Percentiles rank a stretch among this genome's conserved stretches.
Conservation (phyloP, 2,888 invertebrate species). For the Agonopterix arenella region DNA sequence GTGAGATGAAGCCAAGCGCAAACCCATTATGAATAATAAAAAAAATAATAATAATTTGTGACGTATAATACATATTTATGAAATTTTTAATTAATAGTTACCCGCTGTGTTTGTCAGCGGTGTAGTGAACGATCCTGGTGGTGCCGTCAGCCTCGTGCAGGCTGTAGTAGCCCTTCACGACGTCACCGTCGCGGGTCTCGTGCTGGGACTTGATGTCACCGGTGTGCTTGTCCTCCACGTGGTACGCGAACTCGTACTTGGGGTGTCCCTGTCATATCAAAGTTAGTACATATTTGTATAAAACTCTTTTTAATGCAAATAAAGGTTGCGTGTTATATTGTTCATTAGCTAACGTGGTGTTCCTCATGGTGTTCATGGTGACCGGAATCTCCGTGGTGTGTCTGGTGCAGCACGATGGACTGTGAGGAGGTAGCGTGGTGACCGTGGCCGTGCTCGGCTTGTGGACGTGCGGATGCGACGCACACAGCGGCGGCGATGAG, state of each 20-base stretch:
- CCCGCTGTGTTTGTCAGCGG: constrained; percentile 68
- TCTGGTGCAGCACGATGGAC: constrained; percentile 34
- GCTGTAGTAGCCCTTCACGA: constrained; percentile 73
- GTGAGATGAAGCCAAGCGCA: no score
- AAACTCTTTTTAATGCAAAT: no score
- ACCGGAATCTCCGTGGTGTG: constrained; percentile 13
- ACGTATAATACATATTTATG: no score
- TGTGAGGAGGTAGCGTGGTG: constrained; percentile 24
- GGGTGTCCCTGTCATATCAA: constrained; percentile 33
- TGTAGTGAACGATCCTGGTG: constrained; percentile 72
- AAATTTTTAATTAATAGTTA: constrained; percentile 14
- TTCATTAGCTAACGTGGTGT: background rate
- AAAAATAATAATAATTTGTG: no score
- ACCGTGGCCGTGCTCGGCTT: background rate
- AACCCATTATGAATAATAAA: no score
- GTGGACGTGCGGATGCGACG: constrained; percentile 1
- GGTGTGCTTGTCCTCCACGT: constrained; percentile 67
- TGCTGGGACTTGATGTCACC: constrained; percentile 76
- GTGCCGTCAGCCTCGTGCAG: constrained; percentile 76
- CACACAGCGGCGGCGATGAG: background rate
- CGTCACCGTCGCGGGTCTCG: constrained; percentile 74
- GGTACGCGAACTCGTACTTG: constrained; percentile 23
- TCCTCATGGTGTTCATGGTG: background rate
- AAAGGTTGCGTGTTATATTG: background rate
- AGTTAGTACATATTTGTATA: no score